Percentiles rank a stretch among this genome's conserved stretches.
Evolutionary conservation across 2,113 vertebrate genomes (phyloP).

Genomic region (Apteryx mantelli): DNA sequence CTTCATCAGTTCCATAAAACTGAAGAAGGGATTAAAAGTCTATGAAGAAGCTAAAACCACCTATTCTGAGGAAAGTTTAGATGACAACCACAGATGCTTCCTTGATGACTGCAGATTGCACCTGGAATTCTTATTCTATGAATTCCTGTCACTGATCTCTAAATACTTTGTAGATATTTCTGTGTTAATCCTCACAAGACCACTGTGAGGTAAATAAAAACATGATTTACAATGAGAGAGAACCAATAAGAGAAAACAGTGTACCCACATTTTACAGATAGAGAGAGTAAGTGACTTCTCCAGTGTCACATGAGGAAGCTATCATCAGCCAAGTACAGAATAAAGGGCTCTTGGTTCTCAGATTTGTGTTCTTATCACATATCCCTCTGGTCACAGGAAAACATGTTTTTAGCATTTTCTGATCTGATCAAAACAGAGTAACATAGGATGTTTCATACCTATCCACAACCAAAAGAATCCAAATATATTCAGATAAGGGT

Average conservation of each 20-base stretch:
- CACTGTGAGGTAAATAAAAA: neutral
- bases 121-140: neutral
- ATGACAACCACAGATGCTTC: fast-evolving
- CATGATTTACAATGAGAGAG: neutral
- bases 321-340: neutral
- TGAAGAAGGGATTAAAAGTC: neutral
- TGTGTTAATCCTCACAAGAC: neutral
- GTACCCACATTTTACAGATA: fast-evolving
- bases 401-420: neutral
- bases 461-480: neutral
- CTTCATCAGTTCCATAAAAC: neutral
- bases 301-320: neutral
- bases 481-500: neutral
- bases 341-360: neutral
- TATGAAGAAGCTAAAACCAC: neutral
- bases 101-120: neutral
- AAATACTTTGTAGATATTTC: neutral
- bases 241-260: neutral
- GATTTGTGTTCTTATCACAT: neutral
- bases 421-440: neutral
- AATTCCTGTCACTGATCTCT: neutral
- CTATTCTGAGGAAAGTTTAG: neutral
- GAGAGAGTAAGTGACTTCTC: neutral
- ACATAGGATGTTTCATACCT: neutral
- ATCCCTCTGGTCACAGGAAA: neutral